Conservation (phyloP, 2,113 vertebrate species). For the Micronycteris hirsuta region DNA sequence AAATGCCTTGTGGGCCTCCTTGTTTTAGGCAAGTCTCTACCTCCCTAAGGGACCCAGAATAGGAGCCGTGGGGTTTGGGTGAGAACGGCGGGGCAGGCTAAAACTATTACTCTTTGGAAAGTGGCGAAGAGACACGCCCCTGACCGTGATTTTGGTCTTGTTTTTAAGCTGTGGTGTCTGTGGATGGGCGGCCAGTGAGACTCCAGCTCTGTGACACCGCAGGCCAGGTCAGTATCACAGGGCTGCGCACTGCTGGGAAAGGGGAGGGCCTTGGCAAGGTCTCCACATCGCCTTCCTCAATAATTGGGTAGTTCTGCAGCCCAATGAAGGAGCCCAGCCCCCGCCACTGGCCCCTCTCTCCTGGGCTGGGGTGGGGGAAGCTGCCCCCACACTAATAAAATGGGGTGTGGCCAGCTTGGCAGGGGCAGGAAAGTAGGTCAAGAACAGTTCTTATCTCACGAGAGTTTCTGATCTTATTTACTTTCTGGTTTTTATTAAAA, state of each 20-base stretch:
- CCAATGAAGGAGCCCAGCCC: background rate
- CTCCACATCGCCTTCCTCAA: background rate
- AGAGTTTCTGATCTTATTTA: background rate
- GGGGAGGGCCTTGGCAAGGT: background rate
- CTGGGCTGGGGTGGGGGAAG: background rate
- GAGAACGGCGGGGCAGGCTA: background rate
- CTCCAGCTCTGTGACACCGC: constrained; percentile 95
- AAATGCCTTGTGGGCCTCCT: background rate
- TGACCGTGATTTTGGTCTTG: constrained; percentile 18
- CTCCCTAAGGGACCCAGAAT: background rate
- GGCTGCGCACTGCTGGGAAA: background rate
- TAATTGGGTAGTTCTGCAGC: background rate
- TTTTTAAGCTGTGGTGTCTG: constrained; percentile 88
- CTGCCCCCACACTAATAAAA: background rate
- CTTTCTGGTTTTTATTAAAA: background rate
- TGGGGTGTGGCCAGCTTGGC: background rate
- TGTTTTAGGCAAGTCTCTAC: background rate
- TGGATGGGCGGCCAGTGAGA: constrained; percentile 90
- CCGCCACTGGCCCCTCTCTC: background rate
- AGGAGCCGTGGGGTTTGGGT: background rate
- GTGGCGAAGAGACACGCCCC: background rate
- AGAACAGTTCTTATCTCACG: background rate
- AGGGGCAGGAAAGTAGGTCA: background rate
- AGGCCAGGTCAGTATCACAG: constrained; percentile 88
- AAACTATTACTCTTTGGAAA: background rate